phyloP scores from a whole-genome alignment of 2,797 vertebrate species.

The Danio tinwini region DNA sequence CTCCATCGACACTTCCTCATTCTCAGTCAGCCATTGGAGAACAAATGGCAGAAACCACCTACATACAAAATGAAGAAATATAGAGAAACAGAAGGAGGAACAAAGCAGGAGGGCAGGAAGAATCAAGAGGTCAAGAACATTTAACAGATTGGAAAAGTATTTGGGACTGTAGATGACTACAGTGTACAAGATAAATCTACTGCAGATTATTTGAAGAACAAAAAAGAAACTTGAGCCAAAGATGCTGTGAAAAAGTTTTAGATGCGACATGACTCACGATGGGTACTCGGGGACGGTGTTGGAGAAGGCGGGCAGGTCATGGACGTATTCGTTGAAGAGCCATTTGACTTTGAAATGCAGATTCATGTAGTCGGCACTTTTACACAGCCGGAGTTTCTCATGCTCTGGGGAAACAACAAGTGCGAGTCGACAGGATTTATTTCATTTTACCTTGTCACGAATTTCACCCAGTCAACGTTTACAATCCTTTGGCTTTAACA shows the following conservation, averaged over 20 bases:
- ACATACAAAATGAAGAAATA: slow-evolving; percentile 48
- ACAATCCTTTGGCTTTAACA: neutral
- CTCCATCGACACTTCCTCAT: slow-evolving; percentile 96
- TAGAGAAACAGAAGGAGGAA: slow-evolving; percentile 45
- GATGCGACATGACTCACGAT: slow-evolving; percentile 78
- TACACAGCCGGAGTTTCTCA: slow-evolving; percentile 90
- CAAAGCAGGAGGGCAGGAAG: slow-evolving; percentile 15
- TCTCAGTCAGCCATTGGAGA: slow-evolving; percentile 95
- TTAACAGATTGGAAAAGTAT: neutral
- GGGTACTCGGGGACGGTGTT: slow-evolving; percentile 91
- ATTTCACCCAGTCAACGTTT: neutral
- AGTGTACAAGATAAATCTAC: slow-evolving; percentile 9
- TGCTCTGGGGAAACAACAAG: slow-evolving; percentile 81
- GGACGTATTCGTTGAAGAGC: slow-evolving; percentile 93
- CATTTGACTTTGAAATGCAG: slow-evolving; percentile 99
- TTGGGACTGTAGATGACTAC: slow-evolving; percentile 8
- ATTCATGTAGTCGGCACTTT: slow-evolving; percentile 97
- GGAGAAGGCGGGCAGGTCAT: slow-evolving; percentile 83
- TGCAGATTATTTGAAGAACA: slow-evolving; percentile 12
- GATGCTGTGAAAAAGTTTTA: slow-evolving; percentile 19
- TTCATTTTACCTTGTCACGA: neutral
- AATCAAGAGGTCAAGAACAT: neutral
- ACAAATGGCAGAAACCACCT: slow-evolving; percentile 98
- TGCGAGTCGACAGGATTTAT: neutral
- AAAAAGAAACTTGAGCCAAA: neutral